Conservation (phyloP, 1,140 invertebrate species). For the Penaeus indicus region DNA sequence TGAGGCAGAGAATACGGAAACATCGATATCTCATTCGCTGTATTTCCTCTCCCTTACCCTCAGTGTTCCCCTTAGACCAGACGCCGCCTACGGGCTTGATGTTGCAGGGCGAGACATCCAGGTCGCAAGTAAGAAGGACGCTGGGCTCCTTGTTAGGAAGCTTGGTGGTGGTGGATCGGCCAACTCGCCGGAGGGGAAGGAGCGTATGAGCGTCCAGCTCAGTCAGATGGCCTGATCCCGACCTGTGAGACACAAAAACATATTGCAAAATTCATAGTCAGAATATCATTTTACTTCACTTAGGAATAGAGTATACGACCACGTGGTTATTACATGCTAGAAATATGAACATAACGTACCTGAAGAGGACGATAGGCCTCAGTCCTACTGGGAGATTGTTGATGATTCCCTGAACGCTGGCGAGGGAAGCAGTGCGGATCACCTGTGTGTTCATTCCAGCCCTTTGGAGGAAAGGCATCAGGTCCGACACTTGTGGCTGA, state of each 20-base stretch:
- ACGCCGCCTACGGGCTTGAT: constrained; percentile 38
- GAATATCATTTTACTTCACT: background rate
- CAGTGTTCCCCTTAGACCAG: constrained; percentile 22
- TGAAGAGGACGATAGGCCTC: constrained; percentile 52
- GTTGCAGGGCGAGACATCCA: constrained; percentile 42
- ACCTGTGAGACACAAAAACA: background rate
- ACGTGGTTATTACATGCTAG: too few species aligned
- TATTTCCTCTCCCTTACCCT: constrained; percentile 7
- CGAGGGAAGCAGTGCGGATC: constrained; percentile 40
- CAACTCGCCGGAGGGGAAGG: constrained; percentile 7
- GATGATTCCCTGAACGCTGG: constrained; percentile 45
- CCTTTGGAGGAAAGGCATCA: constrained; percentile 42
- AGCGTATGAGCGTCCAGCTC: constrained; percentile 46
- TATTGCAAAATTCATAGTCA: background rate
- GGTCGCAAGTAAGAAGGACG: constrained; percentile 46
- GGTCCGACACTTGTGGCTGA: background rate
- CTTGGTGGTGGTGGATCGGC: constrained; percentile 26
- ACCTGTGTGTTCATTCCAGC: constrained; percentile 51
- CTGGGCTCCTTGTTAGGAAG: background rate
- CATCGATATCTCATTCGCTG: too few species aligned
- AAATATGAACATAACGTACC: background rate
- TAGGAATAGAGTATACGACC: background rate
- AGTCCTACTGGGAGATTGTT: constrained; percentile 8
- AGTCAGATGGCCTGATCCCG: constrained; percentile 43
- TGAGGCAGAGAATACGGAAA: background rate